Conservation (phyloP, 2,888 invertebrate species). For the Leucophenga montana region DNA sequence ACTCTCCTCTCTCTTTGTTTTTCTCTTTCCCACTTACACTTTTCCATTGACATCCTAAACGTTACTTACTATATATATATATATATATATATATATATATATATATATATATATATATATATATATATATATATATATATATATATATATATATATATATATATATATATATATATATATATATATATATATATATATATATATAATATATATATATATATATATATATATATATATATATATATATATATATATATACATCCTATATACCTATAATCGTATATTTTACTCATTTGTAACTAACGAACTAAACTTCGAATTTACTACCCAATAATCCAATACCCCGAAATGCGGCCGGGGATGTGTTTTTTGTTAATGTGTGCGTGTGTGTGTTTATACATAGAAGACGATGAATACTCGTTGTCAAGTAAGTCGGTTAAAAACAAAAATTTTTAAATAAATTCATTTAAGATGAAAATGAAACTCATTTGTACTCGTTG, state of each 20-base stretch:
- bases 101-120: neutral
- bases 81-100: neutral
- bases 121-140: neutral
- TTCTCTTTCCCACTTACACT: neutral
- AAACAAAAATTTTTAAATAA: slow-evolving; percentile 5
- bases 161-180: neutral
- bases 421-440: slow-evolving; percentile 77
- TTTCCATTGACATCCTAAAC: neutral
- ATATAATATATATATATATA: too few relatives aligned
- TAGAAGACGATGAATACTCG: slow-evolving; percentile 78
- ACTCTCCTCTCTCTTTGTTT: too few relatives aligned
- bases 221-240: neutral
- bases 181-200: neutral
- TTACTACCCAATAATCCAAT: slow-evolving; percentile 40
- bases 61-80: neutral
- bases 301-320: slow-evolving; percentile 40
- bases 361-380: slow-evolving; percentile 24
- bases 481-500: too few relatives aligned
- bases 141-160: too few relatives aligned
- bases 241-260: too few relatives aligned
- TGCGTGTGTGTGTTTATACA: slow-evolving; percentile 61
- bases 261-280: neutral
- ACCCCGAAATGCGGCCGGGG: slow-evolving; percentile 33
- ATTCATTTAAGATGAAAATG: neutral
- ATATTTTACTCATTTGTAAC: too few relatives aligned